A percentile compares a stretch with the other conserved stretches of the same genome.
Conservation (phyloP, 37 sponge, comb jelly and placozoan genomes). For the Sycon ciliatum region DNA sequence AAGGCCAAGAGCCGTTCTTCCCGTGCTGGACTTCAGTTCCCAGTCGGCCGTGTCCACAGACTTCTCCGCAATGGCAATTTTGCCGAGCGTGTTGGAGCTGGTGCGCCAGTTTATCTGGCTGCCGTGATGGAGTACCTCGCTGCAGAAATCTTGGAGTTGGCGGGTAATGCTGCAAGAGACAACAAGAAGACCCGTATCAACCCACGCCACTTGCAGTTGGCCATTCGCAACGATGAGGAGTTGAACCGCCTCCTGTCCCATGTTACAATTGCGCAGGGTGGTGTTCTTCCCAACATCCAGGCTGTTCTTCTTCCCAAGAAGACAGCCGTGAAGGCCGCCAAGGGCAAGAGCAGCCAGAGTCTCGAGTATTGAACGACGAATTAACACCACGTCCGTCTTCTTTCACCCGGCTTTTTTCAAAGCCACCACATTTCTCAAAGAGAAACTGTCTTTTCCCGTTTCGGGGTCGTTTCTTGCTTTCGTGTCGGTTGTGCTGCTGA, state of each 20-base stretch:
- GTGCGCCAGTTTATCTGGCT: conserved; percentile 98
- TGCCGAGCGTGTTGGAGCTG: conserved; percentile 87
- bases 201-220: conserved; percentile 98
- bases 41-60: conserved; percentile 96
- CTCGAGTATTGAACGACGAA: too few species aligned
- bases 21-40: conserved; percentile 98
- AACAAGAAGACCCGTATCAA: conserved; percentile 98
- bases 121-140: conserved; percentile 98
- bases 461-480: too few species aligned
- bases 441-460: too few species aligned
- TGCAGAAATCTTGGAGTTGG: conserved; percentile 98
- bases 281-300: conserved; percentile 99
- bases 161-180: conserved; percentile 99
- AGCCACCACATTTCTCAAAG: too few species aligned
- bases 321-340: conserved; percentile 17
- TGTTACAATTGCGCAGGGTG: conserved; percentile 95
- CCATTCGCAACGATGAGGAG: conserved; percentile 98
- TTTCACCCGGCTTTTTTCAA: conserved; percentile 12
- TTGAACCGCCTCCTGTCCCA: conserved; percentile 94
- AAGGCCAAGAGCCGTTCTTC: conserved; percentile 92
- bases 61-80: conserved; percentile 82
- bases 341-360: too few species aligned
- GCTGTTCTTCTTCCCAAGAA: conserved; percentile 98
- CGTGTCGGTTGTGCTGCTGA: too few species aligned
- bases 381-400: not conserved